These are phyloP conservation scores for Notospermus geniculatus DNA, from an alignment of 1,140 invertebrate genomes.

Conservation along the genomic window DNA sequence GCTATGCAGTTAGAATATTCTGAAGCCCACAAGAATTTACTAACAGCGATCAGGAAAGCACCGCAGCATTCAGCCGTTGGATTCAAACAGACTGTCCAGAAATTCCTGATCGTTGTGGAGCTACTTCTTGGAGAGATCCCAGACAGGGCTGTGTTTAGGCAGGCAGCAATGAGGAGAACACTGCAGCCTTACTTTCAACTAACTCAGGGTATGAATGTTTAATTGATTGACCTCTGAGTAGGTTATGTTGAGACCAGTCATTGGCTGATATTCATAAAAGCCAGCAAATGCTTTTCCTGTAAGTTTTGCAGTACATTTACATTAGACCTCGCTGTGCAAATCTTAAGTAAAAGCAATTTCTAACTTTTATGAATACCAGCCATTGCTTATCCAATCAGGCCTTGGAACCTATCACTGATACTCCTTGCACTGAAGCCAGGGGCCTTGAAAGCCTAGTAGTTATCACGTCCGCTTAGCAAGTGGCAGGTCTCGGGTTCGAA, in stretches of 20 bases:
- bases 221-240: constrained; percentile 3
- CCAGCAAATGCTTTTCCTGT: too few relatives aligned
- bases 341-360: too few relatives aligned
- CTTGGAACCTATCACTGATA: too few relatives aligned
- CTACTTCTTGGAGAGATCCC: constrained; percentile 96
- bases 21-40: constrained; percentile 90
- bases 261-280: too few relatives aligned
- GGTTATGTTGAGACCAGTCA: not conserved
- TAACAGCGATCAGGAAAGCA: constrained; percentile 90
- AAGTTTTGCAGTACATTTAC: too few relatives aligned
- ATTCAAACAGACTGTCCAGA: constrained; percentile 98
- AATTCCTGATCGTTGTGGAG: constrained; percentile 93
- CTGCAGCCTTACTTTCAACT: constrained; percentile 95
- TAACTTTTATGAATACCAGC: too few relatives aligned
- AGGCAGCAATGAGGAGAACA: constrained; percentile 79
- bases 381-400: too few relatives aligned
- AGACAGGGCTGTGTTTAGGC: constrained; percentile 72
- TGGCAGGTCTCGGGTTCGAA: too few relatives aligned
- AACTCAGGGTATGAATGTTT: constrained; percentile 79
- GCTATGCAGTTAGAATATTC: constrained; percentile 96
- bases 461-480: too few relatives aligned
- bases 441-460: too few relatives aligned
- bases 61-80: constrained; percentile 95
- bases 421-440: too few relatives aligned
- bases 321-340: too few relatives aligned